Conservation (phyloP, 2,888 invertebrate genomes). For the Drosophila anomelani region DNA sequence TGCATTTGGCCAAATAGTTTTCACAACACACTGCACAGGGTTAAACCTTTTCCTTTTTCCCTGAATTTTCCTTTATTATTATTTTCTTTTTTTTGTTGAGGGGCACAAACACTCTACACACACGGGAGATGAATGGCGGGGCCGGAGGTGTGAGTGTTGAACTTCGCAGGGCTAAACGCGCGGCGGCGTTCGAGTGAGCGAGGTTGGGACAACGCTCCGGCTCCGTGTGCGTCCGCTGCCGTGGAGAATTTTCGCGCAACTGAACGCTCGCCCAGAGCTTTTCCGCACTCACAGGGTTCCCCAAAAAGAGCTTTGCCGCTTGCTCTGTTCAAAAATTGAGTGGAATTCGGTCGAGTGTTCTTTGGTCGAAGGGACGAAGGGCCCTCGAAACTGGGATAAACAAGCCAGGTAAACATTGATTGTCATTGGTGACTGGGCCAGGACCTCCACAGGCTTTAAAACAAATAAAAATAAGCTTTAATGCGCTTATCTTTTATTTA, state of each 20-base stretch:
- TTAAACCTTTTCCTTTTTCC: constrained; percentile 9
- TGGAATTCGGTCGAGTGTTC: constrained; percentile 36
- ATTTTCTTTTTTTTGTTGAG: constrained; percentile 2
- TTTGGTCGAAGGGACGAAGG: constrained; percentile 18
- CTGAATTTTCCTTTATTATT: background rate
- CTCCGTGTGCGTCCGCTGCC: constrained; percentile 52
- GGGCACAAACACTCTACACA: constrained; percentile 28
- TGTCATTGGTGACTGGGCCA: constrained; percentile 17
- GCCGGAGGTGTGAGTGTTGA: constrained; percentile 24
- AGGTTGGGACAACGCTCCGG: constrained; percentile 12
- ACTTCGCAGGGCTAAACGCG: constrained; percentile 43
- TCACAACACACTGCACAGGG: constrained; percentile 34
- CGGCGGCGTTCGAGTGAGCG: constrained; percentile 29
- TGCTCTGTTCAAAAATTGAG: constrained; percentile 30
- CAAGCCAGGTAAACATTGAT: constrained; percentile 32
- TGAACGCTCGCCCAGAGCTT: constrained; percentile 63
- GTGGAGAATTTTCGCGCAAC: constrained; percentile 75
- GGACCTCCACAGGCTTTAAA: constrained; percentile 10
- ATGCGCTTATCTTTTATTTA: constrained; percentile 14
- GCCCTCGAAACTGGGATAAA: constrained; percentile 34
- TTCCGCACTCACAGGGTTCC: constrained; percentile 37
- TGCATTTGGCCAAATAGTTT: constrained; percentile 40
- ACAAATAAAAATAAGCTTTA: constrained; percentile 1
- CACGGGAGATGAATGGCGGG: constrained; percentile 64
- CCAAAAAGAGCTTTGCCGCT: constrained; percentile 49